Conservation (phyloP, 2,113 vertebrate genomes). For the Shinisaurus crocodilurus region DNA sequence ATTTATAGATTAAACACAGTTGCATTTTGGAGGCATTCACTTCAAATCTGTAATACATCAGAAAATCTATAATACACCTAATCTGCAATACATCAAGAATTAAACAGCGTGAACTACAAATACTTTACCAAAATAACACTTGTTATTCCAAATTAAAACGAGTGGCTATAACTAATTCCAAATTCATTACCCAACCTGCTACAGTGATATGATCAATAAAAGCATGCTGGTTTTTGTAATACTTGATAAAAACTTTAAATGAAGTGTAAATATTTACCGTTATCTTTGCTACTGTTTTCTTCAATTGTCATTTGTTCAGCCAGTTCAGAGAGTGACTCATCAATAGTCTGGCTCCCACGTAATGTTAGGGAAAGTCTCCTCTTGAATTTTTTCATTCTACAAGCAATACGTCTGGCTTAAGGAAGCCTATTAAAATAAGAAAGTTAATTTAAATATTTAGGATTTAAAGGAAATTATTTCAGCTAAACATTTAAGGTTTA, state of each 20-base stretch:
- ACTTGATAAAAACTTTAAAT: neutral
- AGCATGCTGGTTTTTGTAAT: neutral
- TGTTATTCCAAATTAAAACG: neutral
- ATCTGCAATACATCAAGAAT: neutral
- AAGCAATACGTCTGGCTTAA: conserved; percentile 78
- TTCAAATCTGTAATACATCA: neutral
- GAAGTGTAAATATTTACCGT: conserved; percentile 79
- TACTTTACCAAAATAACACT: neutral
- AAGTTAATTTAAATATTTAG: conserved; percentile 40
- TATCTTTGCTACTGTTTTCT: conserved; percentile 96
- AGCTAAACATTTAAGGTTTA: conserved; percentile 3
- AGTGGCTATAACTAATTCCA: neutral
- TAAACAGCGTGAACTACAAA: conserved; percentile 13
- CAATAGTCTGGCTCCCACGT: conserved; percentile 95
- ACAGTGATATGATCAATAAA: neutral
- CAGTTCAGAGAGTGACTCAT: conserved; percentile 95
- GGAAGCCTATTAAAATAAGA: conserved; percentile 78
- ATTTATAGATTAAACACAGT: neutral
- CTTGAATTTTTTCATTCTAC: conserved; percentile 98
- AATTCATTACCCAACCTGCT: neutral
- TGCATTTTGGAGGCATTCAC: neutral
- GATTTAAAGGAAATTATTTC: conserved; percentile 18
- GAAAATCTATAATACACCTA: neutral
- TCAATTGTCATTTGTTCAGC: conserved; percentile 99
- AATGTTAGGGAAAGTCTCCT: conserved; percentile 95